phyloP scores from a whole-genome alignment of 2,888 invertebrate species.

The Acronicta alni region DNA sequence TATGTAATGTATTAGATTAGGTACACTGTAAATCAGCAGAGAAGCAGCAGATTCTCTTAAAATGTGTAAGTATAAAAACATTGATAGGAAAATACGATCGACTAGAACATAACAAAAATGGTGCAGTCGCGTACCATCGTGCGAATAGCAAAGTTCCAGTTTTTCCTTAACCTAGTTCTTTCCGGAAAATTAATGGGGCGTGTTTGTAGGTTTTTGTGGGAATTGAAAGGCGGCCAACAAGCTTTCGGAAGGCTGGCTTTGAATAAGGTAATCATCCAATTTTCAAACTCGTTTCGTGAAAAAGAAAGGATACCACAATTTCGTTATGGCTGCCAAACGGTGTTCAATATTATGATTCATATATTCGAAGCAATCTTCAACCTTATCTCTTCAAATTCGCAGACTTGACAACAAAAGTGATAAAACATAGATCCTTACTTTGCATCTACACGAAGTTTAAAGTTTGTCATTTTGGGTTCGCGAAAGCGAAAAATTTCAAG shows the following conservation, averaged over 20 bases:
- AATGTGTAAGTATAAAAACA: neutral
- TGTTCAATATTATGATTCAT: constrained; percentile 33
- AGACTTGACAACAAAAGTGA: constrained; percentile 4
- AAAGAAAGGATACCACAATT: constrained; percentile 36
- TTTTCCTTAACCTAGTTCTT: constrained; percentile 52
- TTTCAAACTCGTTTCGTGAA: constrained; percentile 36
- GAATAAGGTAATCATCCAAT: constrained; percentile 50
- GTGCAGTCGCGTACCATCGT: constrained; percentile 25
- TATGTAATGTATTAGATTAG: no score
- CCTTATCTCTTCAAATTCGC: constrained; percentile 15
- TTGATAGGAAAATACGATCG: constrained; percentile 15
- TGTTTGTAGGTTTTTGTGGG: constrained; percentile 51
- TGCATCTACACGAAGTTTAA: constrained; percentile 54
- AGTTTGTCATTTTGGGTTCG: constrained; percentile 50
- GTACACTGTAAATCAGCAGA: no score
- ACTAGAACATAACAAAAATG: constrained; percentile 28
- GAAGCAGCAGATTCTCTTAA: neutral
- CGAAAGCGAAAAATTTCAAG: constrained; percentile 48
- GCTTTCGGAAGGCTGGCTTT: constrained; percentile 35
- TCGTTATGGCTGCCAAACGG: constrained; percentile 9
- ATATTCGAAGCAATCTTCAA: constrained; percentile 13
- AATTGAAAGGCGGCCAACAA: constrained; percentile 51
- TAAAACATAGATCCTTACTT: constrained; percentile 57
- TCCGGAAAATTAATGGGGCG: constrained; percentile 51
- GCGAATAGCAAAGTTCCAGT: constrained; percentile 29